These are phyloP conservation scores for Mongoloraphidia duomilia DNA, from an alignment of 2,888 invertebrate species.

Conservation along the genomic window DNA sequence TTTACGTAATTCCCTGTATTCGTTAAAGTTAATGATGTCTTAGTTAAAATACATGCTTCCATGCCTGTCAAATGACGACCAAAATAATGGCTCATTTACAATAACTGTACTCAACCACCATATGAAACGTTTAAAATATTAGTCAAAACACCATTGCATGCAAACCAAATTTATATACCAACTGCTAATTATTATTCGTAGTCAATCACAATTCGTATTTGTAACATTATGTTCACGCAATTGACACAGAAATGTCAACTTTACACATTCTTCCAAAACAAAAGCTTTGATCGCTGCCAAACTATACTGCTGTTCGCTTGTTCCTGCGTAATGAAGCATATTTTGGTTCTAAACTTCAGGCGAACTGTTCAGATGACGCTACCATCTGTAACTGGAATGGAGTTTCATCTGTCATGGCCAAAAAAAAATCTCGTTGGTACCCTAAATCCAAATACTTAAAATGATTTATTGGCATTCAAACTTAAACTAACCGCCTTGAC, in stretches of 20 bases:
- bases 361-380: too few species aligned
- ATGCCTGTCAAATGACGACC: slow-evolving; percentile 1
- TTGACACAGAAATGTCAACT: slow-evolving; percentile 21
- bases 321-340: too few species aligned
- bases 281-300: slow-evolving; percentile 18
- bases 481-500: too few species aligned
- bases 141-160: slow-evolving; percentile 1
- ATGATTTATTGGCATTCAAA: too few species aligned
- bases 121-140: slow-evolving; percentile 2
- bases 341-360: too few species aligned
- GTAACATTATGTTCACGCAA: slow-evolving; percentile 11
- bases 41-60: slow-evolving; percentile 3
- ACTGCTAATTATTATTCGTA: neutral
- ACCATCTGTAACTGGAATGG: too few species aligned
- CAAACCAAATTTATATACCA: slow-evolving; percentile 1
- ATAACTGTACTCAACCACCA: neutral
- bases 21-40: neutral
- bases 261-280: slow-evolving; percentile 22
- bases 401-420: too few species aligned
- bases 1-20: neutral
- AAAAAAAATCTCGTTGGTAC: too few species aligned
- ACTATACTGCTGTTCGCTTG: too few species aligned
- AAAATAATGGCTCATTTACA: neutral
- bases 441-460: too few species aligned
- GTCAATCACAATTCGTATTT: neutral